Conservation (phyloP, 2,888 invertebrate genomes). For the Agriotes lineatus region DNA sequence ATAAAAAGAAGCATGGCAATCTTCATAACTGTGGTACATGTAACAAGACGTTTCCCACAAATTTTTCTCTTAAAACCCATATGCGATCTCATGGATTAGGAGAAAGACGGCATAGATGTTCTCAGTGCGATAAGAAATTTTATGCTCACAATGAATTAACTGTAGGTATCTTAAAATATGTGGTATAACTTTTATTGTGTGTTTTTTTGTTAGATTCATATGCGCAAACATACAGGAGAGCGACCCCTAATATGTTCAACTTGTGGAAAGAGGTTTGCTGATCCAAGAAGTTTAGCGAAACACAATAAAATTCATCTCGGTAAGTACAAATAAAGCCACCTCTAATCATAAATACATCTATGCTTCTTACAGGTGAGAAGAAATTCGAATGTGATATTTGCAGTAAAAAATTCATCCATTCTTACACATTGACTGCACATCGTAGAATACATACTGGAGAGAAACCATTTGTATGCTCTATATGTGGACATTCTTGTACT, state of each 20-base stretch:
- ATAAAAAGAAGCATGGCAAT: slow-evolving; percentile 29
- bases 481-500: slow-evolving; percentile 54
- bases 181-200: no score
- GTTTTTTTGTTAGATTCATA: slow-evolving; percentile 50
- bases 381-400: slow-evolving; percentile 53
- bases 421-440: slow-evolving; percentile 54
- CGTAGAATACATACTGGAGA: slow-evolving; percentile 54
- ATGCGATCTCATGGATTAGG: slow-evolving; percentile 48
- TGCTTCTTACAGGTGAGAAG: slow-evolving; percentile 51
- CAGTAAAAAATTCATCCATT: slow-evolving; percentile 54
- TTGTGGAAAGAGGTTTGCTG: slow-evolving; percentile 55
- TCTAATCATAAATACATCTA: no score
- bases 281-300: slow-evolving; percentile 53
- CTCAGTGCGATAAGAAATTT: slow-evolving; percentile 53
- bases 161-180: slow-evolving; percentile 35
- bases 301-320: slow-evolving; percentile 57
- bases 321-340: no score
- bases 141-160: slow-evolving; percentile 52
- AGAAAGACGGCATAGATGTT: slow-evolving; percentile 50
- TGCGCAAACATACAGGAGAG: slow-evolving; percentile 54
- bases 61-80: slow-evolving; percentile 48
- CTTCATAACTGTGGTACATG: slow-evolving; percentile 42
- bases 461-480: slow-evolving; percentile 54
- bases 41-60: slow-evolving; percentile 44
- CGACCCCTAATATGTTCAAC: slow-evolving; percentile 51